Percentiles rank a stretch among this genome's conserved stretches.
These are phyloP conservation scores for Aegithalos caudatus DNA, from an alignment of 2,113 vertebrate genomes.

Conservation along the genomic window DNA sequence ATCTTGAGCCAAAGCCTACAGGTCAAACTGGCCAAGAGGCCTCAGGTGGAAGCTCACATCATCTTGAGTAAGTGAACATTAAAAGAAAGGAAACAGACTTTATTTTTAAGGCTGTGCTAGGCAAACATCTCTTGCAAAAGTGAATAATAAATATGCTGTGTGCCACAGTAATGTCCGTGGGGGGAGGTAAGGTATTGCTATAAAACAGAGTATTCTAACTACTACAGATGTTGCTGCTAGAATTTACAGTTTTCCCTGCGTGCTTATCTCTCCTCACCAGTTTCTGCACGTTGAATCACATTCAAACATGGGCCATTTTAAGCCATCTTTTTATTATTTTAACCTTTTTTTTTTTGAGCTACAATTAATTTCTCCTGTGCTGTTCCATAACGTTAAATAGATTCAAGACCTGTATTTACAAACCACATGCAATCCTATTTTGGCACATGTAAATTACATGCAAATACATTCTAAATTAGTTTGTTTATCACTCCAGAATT, in stretches of 20 bases:
- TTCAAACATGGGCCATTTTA: conserved; percentile 65
- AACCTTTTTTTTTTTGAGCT: conserved; percentile 57
- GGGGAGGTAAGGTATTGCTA: conserved; percentile 61
- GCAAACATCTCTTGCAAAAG: conserved; percentile 63
- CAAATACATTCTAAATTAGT: conserved; percentile 78
- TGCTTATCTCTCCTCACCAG: conserved; percentile 72
- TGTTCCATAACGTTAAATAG: conserved; percentile 67
- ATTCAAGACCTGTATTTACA: conserved; percentile 68
- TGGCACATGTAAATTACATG: conserved; percentile 77
- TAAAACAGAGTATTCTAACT: conserved; percentile 69
- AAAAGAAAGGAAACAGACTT: conserved; percentile 15
- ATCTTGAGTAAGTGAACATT: conserved; percentile 33
- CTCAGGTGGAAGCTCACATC: conserved; percentile 2
- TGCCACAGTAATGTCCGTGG: conserved; percentile 47
- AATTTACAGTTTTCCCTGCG: conserved; percentile 67
- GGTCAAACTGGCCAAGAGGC: background rate
- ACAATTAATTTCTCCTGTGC: conserved; percentile 69
- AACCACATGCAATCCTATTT: conserved; percentile 73
- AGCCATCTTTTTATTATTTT: conserved; percentile 68
- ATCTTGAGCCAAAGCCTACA: background rate
- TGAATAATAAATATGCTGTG: conserved; percentile 66
- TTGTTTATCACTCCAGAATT: conserved; percentile 78
- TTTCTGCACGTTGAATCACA: conserved; percentile 67
- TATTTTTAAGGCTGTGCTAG: conserved; percentile 60
- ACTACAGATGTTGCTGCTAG: conserved; percentile 70